phyloP scores from a whole-genome alignment of 1,140 invertebrate species.

The Psilanteris sp. region DNA sequence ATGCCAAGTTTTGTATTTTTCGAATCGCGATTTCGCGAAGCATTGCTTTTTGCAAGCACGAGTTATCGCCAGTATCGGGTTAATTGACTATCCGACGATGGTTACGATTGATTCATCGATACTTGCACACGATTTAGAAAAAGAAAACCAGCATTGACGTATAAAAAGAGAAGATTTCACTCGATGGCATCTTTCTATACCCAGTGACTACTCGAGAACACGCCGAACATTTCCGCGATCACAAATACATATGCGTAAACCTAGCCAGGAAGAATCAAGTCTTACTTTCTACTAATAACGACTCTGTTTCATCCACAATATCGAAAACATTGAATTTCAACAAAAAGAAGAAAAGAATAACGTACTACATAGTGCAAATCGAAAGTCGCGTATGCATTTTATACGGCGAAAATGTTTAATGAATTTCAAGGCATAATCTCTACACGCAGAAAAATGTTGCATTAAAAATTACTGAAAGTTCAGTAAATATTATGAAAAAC shows the following conservation, averaged over 20 bases:
- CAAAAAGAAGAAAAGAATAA: too few species aligned
- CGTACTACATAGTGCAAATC: too few species aligned
- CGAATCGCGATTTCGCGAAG: background rate
- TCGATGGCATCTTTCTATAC: constrained; percentile 53
- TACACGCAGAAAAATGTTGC: too few species aligned
- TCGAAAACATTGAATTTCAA: constrained; percentile 36
- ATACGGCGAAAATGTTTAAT: too few species aligned
- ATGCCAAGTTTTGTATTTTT: background rate
- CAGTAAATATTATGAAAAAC: too few species aligned
- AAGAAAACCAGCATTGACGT: constrained; percentile 40
- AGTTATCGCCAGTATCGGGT: constrained; percentile 15
- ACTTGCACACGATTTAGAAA: constrained; percentile 2
- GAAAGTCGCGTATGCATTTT: too few species aligned
- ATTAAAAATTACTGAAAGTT: too few species aligned
- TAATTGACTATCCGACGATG: constrained; percentile 29
- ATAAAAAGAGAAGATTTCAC: constrained; percentile 62
- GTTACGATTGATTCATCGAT: constrained; percentile 33
- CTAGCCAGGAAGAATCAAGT: constrained; percentile 65
- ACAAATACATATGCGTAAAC: constrained; percentile 60
- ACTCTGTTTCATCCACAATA: constrained; percentile 68
- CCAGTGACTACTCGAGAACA: constrained; percentile 29
- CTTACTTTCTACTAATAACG: constrained; percentile 76
- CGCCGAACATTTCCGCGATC: constrained; percentile 55
- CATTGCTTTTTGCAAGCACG: background rate
- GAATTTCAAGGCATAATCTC: too few species aligned